phyloP scores from a whole-genome alignment of 1,140 invertebrate genomes.

The Neotoxoptera formosana region DNA sequence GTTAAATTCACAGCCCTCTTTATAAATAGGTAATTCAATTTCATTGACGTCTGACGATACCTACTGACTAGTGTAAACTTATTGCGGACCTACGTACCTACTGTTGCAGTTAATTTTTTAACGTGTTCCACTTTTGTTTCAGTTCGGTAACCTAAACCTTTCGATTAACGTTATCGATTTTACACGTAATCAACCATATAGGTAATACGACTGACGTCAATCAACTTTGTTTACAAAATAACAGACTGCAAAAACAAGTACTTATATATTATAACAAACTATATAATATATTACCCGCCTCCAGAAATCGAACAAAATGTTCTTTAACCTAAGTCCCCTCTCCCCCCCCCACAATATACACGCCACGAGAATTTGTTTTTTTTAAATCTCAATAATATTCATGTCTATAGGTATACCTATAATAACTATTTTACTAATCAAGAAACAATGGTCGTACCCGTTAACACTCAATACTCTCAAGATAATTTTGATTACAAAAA shows the following conservation, averaged over 20 bases:
- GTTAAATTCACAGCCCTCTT: background rate
- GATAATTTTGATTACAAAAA: background rate
- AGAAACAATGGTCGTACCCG: background rate
- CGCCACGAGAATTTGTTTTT: background rate
- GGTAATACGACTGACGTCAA: background rate
- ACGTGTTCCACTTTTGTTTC: background rate
- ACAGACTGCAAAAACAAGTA: background rate
- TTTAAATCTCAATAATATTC: background rate
- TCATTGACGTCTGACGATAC: no score
- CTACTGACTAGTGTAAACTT: background rate
- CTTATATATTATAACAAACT: background rate
- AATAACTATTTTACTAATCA: background rate
- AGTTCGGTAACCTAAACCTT: background rate
- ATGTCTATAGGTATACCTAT: background rate
- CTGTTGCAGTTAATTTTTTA: background rate
- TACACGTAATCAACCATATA: background rate
- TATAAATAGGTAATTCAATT: background rate
- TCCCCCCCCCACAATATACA: background rate
- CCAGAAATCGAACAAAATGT: background rate
- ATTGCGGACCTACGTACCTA: background rate
- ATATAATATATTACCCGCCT: background rate
- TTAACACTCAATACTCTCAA: background rate
- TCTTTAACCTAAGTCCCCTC: background rate
- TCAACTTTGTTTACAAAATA: background rate
- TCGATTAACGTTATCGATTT: constrained; percentile 5